These are phyloP conservation scores for Ormyrus labotus DNA, from an alignment of 2,888 invertebrate genomes.

Conservation along the genomic window DNA sequence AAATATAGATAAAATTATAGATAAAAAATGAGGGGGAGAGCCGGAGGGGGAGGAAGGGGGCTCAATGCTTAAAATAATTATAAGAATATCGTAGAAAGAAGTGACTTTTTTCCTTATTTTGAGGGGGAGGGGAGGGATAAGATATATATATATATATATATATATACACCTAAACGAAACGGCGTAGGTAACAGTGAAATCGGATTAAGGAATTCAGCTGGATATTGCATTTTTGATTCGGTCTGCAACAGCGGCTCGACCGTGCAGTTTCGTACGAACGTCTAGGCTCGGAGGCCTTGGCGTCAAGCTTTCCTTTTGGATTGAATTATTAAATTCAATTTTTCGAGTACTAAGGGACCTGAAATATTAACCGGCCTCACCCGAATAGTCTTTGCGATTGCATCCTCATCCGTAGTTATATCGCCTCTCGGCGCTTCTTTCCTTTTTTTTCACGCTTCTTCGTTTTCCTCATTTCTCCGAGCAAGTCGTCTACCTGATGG, in stretches of 20 bases:
- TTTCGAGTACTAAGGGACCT: conserved; percentile 75
- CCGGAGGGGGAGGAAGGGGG: too few relatives aligned
- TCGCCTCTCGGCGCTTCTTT: conserved; percentile 46
- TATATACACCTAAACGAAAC: conserved; percentile 43
- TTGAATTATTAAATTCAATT: conserved; percentile 76
- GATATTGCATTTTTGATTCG: conserved; percentile 75
- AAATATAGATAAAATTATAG: too few relatives aligned
- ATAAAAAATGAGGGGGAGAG: too few relatives aligned
- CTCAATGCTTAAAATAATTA: too few relatives aligned
- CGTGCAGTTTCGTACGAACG: conserved; percentile 51
- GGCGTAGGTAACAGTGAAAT: conserved; percentile 64
- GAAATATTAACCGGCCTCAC: conserved; percentile 71
- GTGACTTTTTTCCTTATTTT: too few relatives aligned
- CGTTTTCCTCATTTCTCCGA: conserved; percentile 27
- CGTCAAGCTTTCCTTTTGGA: conserved; percentile 71
- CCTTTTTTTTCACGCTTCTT: conserved; percentile 42
- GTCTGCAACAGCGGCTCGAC: conserved; percentile 60
- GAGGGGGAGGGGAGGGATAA: too few relatives aligned
- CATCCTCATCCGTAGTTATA: conserved; percentile 57
- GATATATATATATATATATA: background rate
- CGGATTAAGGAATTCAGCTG: conserved; percentile 74
- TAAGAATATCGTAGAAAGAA: too few relatives aligned
- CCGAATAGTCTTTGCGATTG: conserved; percentile 65
- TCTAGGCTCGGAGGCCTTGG: conserved; percentile 63
- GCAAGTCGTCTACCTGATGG: background rate